phyloP scores from a whole-genome alignment of 2,113 vertebrate genomes.

The Callopanchax toddi region DNA sequence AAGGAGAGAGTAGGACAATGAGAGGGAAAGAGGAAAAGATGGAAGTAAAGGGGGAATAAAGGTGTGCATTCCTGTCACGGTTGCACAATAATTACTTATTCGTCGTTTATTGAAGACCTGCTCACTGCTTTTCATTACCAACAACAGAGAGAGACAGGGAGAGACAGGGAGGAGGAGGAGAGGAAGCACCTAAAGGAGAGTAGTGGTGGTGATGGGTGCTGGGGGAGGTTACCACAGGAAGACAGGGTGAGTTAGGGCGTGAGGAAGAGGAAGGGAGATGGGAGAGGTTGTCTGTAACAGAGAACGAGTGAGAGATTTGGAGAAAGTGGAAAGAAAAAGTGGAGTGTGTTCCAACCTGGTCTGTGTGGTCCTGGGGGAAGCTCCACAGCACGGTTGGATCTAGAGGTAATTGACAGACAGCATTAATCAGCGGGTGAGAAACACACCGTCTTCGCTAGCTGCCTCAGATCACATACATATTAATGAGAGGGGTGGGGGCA shows the following conservation, averaged over 20 bases:
- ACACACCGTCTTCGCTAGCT: conserved; percentile 84
- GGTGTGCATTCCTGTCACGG: conserved; percentile 83
- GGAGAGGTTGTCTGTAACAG: conserved; percentile 31
- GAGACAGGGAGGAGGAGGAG: conserved; percentile 20
- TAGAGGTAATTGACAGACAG: conserved; percentile 98
- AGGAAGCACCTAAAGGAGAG: conserved; percentile 39
- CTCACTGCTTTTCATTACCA: conserved; percentile 84
- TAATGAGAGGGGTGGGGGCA: conserved; percentile 84
- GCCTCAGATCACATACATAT: conserved; percentile 86
- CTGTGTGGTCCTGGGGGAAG: conserved; percentile 98
- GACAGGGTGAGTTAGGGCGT: conserved; percentile 69
- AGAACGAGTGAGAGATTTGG: conserved; percentile 32
- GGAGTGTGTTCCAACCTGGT: conserved; percentile 95
- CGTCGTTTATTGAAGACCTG: conserved; percentile 84
- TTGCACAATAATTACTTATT: conserved; percentile 83
- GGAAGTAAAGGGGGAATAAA: conserved; percentile 7
- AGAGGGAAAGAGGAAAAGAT: conserved; percentile 26
- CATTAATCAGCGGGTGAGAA: conserved; percentile 91
- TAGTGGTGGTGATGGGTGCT: conserved; percentile 48
- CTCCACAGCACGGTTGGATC: conserved; percentile 99
- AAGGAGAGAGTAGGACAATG: conserved; percentile 28
- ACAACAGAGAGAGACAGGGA: conserved; percentile 76
- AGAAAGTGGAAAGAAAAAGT: conserved; percentile 71
- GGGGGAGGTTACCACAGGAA: conserved; percentile 64
- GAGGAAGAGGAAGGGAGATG: conserved; percentile 52